These are phyloP conservation scores for Pseudochirops cupreus DNA, from an alignment of 2,797 vertebrate species.

Conservation along the genomic window DNA sequence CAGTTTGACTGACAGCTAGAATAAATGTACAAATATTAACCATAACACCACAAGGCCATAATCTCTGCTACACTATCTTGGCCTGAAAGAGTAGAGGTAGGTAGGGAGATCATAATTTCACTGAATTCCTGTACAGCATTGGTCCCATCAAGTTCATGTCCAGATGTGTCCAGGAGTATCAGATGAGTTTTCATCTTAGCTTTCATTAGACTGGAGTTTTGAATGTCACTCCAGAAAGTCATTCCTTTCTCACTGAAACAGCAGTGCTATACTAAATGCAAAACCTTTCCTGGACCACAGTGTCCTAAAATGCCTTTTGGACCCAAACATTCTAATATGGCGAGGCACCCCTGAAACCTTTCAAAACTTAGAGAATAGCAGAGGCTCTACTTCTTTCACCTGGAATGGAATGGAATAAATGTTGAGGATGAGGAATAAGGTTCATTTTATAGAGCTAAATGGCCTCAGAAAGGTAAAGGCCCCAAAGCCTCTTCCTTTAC, in stretches of 20 bases:
- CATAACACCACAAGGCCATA: no score
- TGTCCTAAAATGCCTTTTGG: background rate
- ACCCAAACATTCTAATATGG: background rate
- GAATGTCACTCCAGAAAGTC: background rate
- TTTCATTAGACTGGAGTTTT: background rate
- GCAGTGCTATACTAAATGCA: background rate
- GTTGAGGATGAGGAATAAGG: background rate
- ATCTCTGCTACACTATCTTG: no score
- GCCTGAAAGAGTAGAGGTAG: accelerated
- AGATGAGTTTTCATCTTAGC: background rate
- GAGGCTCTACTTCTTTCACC: background rate
- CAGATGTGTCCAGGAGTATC: background rate
- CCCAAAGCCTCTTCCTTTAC: background rate
- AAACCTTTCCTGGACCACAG: background rate
- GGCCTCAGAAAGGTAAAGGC: background rate
- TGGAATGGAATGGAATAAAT: background rate
- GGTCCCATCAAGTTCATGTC: background rate
- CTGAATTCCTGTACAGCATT: background rate
- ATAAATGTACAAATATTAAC: background rate
- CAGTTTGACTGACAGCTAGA: background rate
- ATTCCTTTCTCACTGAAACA: background rate
- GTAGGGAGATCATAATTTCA: background rate
- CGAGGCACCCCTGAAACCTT: background rate
- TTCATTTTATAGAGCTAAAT: background rate
- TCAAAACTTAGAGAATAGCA: background rate